These are phyloP conservation scores for Yponomeuta cagnagella DNA, from an alignment of 2,888 invertebrate species.

Conservation along the genomic window DNA sequence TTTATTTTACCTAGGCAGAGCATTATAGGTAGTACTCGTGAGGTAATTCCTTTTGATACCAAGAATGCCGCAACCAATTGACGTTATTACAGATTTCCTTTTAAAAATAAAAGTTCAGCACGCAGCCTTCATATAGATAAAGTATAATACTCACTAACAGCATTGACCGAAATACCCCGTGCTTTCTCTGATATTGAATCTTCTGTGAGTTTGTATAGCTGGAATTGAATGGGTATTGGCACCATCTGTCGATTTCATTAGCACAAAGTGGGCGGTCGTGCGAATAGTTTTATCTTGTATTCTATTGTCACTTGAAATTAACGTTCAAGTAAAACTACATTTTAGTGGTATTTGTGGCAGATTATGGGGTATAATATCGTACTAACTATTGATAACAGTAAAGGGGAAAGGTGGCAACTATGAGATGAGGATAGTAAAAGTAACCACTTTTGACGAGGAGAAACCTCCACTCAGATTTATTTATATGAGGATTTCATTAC, in stretches of 20 bases:
- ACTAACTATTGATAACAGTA: too few species aligned
- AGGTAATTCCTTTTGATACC: constrained; percentile 5
- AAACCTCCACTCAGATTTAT: too few species aligned
- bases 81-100: constrained; percentile 7
- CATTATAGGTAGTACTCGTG: neutral
- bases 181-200: constrained; percentile 5
- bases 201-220: neutral
- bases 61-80: neutral
- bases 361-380: too few species aligned
- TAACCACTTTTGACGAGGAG: too few species aligned
- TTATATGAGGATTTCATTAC: too few species aligned
- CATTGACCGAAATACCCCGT: neutral
- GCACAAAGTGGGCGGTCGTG: neutral
- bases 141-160: neutral
- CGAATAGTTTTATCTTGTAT: neutral
- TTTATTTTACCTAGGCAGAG: neutral
- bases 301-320: too few species aligned
- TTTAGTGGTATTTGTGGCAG: neutral
- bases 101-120: neutral
- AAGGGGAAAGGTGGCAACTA: too few species aligned
- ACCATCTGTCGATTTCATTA: neutral
- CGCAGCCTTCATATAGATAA: constrained; percentile 3
- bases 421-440: too few species aligned
- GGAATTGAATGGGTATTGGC: neutral
- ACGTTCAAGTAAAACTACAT: neutral